Evolutionary conservation across 2,888 invertebrate genomes (phyloP).

Genomic region (Bursaphelenchus okinawaensis): DNA sequence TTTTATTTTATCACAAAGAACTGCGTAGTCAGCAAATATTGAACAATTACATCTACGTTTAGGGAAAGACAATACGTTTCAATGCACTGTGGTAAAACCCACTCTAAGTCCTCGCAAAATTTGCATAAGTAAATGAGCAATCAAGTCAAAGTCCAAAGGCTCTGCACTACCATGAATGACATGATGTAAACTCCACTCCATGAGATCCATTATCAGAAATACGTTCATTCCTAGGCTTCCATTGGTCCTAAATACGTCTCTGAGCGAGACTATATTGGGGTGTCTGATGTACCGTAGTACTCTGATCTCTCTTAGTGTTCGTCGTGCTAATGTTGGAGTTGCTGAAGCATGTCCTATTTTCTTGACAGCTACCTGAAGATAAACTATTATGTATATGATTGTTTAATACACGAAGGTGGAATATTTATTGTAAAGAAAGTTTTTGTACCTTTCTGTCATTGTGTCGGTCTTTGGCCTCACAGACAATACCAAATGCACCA

Average conservation of each 20-base stretch:
- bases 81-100: no score
- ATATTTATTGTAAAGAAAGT: not conserved
- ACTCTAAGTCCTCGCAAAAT: conserved; percentile 41
- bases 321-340: conserved; percentile 49
- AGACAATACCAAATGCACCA: conserved; percentile 54
- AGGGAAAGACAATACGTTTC: no score
- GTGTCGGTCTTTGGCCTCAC: conserved; percentile 43
- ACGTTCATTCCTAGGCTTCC: conserved; percentile 48
- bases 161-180: conserved; percentile 45
- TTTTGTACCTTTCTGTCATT: conserved; percentile 28
- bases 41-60: no score
- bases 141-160: conserved; percentile 39
- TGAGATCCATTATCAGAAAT: conserved; percentile 52
- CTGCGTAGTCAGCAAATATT: no score
- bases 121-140: conserved; percentile 43
- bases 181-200: conserved; percentile 51
- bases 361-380: conserved; percentile 47
- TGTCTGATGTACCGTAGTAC: conserved; percentile 50
- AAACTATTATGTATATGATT: not conserved
- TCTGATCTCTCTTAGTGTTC: conserved; percentile 51
- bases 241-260: conserved; percentile 51
- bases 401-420: not conserved
- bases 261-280: conserved; percentile 46
- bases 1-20: no score
- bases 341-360: conserved; percentile 54